Base-by-base conservation (phyloP, 2,797 vertebrate genomes). In the Sebastes matsubarae region DNA sequence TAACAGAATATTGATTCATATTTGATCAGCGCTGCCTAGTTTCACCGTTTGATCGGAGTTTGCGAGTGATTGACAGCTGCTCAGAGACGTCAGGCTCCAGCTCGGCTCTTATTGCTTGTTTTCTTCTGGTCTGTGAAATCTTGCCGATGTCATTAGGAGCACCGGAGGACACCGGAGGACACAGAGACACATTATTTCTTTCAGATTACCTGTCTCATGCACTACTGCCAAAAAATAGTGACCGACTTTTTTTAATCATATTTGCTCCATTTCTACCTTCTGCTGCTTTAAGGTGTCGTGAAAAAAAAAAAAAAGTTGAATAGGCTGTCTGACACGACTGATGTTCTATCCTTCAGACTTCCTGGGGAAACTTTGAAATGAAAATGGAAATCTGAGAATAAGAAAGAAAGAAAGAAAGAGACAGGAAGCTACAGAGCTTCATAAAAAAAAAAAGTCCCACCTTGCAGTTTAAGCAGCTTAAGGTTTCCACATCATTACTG, bases 391-490 rank as follows among this genome's bases (percentile, higher is more conserved):
- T 68, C 14, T 70, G 70, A 18, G 29, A 75, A 71, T 52, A 22
- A 61, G 72, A 58, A 84, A 68, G 16, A 52, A 52, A 54, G 50
- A 54, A 29, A 50, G 61, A 16, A 42, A 67, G 36, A 59, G 42
- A 64, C 32, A 11, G 16, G 32, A 68, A 73, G 72, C 73, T 58
- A 36, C 57, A 64, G 68, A 68, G 58, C 57, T 77, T 80, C 61
- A 60, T 78, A 70, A 80, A 80, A 85, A 80, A 80, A 85, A 63
- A 85, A 68, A 79, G 77, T 81, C 74, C 71, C 68, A 82, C 87
- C 84, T 83, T 79, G 69, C 54, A 68, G 69, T 88, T 77, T 83
- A 90, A 89, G 85, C 81, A 76, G 85, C 83, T 89, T 87, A 81
- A 20, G 59, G 66, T 84, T 75, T 80, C 68, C 34, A 79, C 57